Percentiles rank a stretch among this genome's conserved stretches.
Evolutionary conservation across 2,797 vertebrate species (phyloP).

Genomic region (Uromys caudimaculatus): DNA sequence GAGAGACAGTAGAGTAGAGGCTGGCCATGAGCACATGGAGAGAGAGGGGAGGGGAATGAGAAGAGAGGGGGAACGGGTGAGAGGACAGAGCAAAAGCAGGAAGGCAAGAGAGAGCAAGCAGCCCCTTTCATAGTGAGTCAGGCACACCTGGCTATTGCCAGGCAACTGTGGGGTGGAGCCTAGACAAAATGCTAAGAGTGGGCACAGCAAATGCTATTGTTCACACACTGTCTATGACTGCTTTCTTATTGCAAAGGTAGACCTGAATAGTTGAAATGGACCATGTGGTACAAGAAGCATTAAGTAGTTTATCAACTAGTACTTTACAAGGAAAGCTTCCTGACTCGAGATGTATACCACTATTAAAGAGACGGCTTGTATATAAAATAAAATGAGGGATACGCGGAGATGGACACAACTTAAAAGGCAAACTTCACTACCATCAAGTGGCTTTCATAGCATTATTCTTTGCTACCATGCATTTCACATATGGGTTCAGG

Average conservation of each 20-base stretch:
- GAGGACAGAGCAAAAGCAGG: background rate
- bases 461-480: background rate
- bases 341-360: background rate
- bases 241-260: constrained; percentile 23
- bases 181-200: background rate
- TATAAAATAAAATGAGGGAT: background rate
- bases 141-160: background rate
- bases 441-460: background rate
- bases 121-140: background rate
- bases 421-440: background rate
- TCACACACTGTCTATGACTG: background rate
- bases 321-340: background rate
- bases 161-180: background rate
- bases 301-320: background rate
- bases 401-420: background rate
- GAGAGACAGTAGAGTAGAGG: too few species aligned
- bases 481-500: background rate
- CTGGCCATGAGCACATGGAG: background rate
- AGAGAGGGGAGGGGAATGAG: background rate
- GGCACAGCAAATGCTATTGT: background rate
- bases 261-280: background rate
- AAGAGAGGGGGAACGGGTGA: background rate
- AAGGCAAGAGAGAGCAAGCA: background rate
- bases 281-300: background rate
- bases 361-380: background rate